Percentiles rank a stretch among this genome's conserved stretches.
phyloP scores from a whole-genome alignment of 2,888 invertebrate species.

The Platerodrilus igneus region DNA sequence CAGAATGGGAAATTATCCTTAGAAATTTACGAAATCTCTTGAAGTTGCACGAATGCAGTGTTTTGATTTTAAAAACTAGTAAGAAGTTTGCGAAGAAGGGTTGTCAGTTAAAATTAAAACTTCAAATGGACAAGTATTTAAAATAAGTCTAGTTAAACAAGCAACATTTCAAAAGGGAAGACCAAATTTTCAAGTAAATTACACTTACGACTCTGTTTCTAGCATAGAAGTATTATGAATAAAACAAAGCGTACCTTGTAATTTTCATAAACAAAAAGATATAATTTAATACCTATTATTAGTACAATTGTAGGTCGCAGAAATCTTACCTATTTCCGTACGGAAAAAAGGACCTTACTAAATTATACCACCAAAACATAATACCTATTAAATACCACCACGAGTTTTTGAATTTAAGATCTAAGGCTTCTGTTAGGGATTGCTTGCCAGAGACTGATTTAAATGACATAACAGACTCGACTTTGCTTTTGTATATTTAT shows the following conservation, averaged over 20 bases:
- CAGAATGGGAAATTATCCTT: too few relatives aligned
- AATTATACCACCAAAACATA: conserved; percentile 6
- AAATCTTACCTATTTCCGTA: conserved; percentile 4
- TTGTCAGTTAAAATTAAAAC: conserved; percentile 7
- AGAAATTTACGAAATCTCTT: too few relatives aligned
- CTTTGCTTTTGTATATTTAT: too few relatives aligned
- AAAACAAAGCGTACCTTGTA: not conserved
- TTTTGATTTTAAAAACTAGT: too few relatives aligned
- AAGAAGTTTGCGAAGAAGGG: conserved; percentile 3
- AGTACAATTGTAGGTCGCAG: conserved; percentile 1
- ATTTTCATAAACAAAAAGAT: conserved; percentile 1
- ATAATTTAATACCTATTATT: too few relatives aligned
- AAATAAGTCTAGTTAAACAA: conserved; percentile 9
- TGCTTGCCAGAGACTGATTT: conserved; percentile 7
- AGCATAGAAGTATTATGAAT: conserved; percentile 1
- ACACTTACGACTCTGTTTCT: conserved; percentile 4
- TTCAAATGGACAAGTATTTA: conserved; percentile 4
- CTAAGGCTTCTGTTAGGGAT: conserved; percentile 6
- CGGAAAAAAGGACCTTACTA: conserved; percentile 4
- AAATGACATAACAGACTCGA: conserved; percentile 5
- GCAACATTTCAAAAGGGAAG: conserved; percentile 11
- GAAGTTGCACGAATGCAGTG: too few relatives aligned
- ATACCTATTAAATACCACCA: conserved; percentile 8
- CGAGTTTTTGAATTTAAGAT: conserved; percentile 6
- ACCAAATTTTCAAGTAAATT: conserved; percentile 10